These are phyloP conservation scores for Pectinophora gossypiella DNA, from an alignment of 1,140 invertebrate species.

Conservation along the genomic window DNA sequence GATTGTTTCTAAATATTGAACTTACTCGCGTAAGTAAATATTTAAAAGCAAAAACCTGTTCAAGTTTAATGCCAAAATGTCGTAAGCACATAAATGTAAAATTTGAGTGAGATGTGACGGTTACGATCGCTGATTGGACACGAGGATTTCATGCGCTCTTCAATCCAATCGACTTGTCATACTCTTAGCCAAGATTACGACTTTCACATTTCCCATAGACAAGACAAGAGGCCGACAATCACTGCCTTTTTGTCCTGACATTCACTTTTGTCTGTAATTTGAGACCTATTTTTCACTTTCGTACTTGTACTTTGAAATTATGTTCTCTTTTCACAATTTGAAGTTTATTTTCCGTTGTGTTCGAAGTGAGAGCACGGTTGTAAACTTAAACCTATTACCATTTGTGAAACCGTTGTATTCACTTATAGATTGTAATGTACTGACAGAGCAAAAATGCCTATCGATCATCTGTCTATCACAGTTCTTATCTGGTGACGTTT, in stretches of 20 bases:
- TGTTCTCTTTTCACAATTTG: background rate
- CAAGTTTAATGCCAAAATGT: background rate
- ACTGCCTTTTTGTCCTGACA: background rate
- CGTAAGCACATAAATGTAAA: background rate
- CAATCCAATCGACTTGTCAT: slow-evolving; percentile 12
- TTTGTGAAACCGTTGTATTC: too few relatives aligned
- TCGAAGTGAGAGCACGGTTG: too few relatives aligned
- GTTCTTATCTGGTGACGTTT: too few relatives aligned
- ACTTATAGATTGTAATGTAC: too few relatives aligned
- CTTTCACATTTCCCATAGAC: slow-evolving; percentile 16
- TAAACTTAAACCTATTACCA: too few relatives aligned
- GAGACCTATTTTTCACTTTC: background rate
- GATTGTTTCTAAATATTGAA: too few relatives aligned
- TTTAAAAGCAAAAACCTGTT: too few relatives aligned
- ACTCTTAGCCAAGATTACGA: slow-evolving; percentile 11
- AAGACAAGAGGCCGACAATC: background rate
- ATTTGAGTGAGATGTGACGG: slow-evolving; percentile 2
- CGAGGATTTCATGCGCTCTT: slow-evolving; percentile 26
- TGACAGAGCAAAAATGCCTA: too few relatives aligned
- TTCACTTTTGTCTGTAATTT: background rate
- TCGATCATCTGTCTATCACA: too few relatives aligned
- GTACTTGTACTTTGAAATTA: background rate
- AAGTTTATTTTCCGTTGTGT: too few relatives aligned
- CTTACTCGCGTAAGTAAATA: too few relatives aligned
- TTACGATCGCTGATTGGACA: slow-evolving; percentile 22